Evolutionary conservation across 1,140 invertebrate genomes (phyloP).

Genomic region (Bombyx mandarina): DNA sequence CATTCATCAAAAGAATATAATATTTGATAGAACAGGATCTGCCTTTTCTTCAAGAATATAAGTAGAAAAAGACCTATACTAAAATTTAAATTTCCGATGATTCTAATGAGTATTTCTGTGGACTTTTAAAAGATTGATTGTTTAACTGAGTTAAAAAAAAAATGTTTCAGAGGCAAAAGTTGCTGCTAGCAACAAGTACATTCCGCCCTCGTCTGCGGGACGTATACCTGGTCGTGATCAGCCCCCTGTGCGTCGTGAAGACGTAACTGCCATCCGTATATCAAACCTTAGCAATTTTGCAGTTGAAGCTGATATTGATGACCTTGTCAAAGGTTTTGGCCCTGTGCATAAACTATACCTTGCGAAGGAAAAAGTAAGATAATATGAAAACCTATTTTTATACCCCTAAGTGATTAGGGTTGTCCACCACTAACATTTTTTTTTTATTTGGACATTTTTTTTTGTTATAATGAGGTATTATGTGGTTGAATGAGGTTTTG

Average conservation of each 20-base stretch:
- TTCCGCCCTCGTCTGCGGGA: conserved; percentile 86
- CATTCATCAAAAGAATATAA: too few relatives aligned
- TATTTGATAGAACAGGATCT: too few relatives aligned
- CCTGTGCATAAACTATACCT: conserved; percentile 75
- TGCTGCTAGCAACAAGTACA: conserved; percentile 77
- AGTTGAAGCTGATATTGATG: conserved; percentile 94
- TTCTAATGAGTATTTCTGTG: neutral
- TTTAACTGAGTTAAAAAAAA: neutral
- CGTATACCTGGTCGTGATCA: conserved; percentile 81
- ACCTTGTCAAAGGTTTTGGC: conserved; percentile 94
- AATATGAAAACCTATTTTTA: too few relatives aligned
- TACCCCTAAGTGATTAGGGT: too few relatives aligned
- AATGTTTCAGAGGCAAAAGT: conserved; percentile 41
- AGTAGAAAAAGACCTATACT: neutral
- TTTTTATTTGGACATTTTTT: too few relatives aligned
- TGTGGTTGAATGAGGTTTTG: too few relatives aligned
- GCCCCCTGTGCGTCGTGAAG: conserved; percentile 77
- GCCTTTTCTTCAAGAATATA: neutral
- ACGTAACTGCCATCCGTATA: conserved; percentile 93
- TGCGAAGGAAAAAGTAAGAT: conserved; percentile 64
- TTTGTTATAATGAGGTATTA: too few relatives aligned
- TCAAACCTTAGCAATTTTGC: conserved; percentile 98
- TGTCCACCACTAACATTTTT: too few relatives aligned
- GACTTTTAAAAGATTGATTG: too few relatives aligned
- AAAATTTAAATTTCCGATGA: neutral